phyloP scores from a whole-genome alignment of 2,113 vertebrate genomes.

The cattle (Bos taurus) region DNA sequence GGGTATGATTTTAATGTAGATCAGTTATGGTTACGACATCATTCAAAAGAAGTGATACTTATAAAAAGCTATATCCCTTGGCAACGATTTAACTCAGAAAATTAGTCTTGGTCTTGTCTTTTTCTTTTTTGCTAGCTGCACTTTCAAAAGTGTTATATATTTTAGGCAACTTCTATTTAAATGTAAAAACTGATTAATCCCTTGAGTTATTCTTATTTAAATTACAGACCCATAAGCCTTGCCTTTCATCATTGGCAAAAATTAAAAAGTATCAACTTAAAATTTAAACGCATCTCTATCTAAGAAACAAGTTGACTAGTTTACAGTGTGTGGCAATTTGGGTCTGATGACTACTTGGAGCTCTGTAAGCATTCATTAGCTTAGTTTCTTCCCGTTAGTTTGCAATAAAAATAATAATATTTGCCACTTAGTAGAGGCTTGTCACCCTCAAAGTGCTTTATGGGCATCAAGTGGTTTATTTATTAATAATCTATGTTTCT shows the following conservation, averaged over 20 bases:
- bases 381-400: constrained; percentile 67
- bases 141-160: constrained; percentile 38
- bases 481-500: constrained; percentile 75
- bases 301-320: constrained; percentile 65
- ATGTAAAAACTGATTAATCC: constrained; percentile 66
- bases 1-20: background rate
- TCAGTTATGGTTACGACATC: constrained; percentile 6
- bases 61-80: background rate
- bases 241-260: constrained; percentile 64
- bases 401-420: constrained; percentile 75
- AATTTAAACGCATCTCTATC: constrained; percentile 61
- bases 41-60: constrained; percentile 5
- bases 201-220: constrained; percentile 61
- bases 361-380: constrained; percentile 72
- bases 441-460: constrained; percentile 66
- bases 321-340: constrained; percentile 61
- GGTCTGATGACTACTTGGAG: constrained; percentile 70
- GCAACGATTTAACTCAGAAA: constrained; percentile 36
- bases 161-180: constrained; percentile 52
- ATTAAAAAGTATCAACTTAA: constrained; percentile 64
- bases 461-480: constrained; percentile 66
- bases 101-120: background rate
- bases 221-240: constrained; percentile 57
- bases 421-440: constrained; percentile 69
- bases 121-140: constrained; percentile 2